phyloP scores from a whole-genome alignment of 2,113 vertebrate species.

The Odontesthes bonariensis region DNA sequence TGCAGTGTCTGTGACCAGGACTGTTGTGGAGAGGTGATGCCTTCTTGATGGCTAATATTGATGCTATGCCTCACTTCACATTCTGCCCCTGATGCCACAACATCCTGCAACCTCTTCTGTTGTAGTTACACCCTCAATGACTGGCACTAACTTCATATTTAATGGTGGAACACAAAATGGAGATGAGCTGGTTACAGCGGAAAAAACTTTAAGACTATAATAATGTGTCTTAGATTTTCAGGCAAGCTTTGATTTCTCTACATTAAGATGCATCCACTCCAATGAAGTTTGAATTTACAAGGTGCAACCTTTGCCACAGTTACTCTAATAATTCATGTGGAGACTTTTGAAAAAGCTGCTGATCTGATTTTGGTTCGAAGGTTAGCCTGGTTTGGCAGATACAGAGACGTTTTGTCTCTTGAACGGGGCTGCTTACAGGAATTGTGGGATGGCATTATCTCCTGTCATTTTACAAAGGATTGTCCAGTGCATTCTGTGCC shows the following conservation, averaged over 20 bases:
- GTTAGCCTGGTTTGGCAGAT: background rate
- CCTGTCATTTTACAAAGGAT: background rate
- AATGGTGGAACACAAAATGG: background rate
- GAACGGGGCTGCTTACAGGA: background rate
- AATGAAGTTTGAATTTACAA: too few relatives aligned
- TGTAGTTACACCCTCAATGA: conserved; percentile 35
- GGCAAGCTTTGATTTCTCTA: background rate
- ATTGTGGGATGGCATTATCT: background rate
- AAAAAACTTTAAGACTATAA: conserved; percentile 60
- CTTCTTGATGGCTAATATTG: conserved; percentile 35
- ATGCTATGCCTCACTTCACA: conserved; percentile 18
- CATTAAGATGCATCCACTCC: too few relatives aligned
- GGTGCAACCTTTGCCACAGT: too few relatives aligned
- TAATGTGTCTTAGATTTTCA: background rate
- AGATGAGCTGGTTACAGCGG: conserved; percentile 27
- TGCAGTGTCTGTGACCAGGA: conserved; percentile 37
- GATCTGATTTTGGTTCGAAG: background rate
- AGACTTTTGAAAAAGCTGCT: background rate
- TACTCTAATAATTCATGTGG: background rate
- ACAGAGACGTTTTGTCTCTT: background rate
- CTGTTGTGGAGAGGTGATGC: conserved; percentile 12
- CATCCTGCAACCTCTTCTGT: conserved; percentile 39
- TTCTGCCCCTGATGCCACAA: conserved; percentile 20
- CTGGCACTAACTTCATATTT: conserved; percentile 20
- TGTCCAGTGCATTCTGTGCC: background rate